Evolutionary conservation across 2,888 invertebrate species (phyloP).

Genomic region (Julus scandinavius): DNA sequence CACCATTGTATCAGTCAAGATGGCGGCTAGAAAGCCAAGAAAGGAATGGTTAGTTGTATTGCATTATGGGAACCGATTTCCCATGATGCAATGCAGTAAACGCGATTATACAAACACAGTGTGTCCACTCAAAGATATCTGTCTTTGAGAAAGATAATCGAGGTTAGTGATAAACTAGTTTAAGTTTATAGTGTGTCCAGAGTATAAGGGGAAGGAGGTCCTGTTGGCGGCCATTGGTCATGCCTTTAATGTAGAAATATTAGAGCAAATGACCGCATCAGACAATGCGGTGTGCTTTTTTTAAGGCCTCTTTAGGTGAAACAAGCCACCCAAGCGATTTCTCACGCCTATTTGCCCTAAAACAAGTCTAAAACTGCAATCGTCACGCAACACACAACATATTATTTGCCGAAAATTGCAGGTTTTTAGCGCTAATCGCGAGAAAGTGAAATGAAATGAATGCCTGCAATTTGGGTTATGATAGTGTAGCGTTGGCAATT

Average conservation of each 20-base stretch:
- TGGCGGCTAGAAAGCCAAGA: too few species aligned
- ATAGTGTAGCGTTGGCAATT: neutral
- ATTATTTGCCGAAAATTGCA: conserved; percentile 1
- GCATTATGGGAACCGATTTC: too few species aligned
- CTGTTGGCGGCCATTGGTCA: neutral
- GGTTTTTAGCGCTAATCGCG: conserved; percentile 9
- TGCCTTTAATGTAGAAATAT: neutral
- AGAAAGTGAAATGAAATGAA: neutral
- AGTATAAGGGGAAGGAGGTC: too few species aligned
- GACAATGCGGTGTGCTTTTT: neutral
- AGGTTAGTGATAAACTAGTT: too few species aligned
- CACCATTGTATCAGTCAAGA: too few species aligned
- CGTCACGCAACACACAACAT: neutral
- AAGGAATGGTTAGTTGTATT: too few species aligned
- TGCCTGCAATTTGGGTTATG: conserved; percentile 5
- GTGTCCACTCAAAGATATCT: too few species aligned
- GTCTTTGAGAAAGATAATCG: too few species aligned
- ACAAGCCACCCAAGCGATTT: conserved; percentile 2
- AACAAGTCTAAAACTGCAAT: conserved; percentile 5
- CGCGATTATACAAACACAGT: too few species aligned
- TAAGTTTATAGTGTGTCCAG: too few species aligned
- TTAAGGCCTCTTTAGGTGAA: neutral
- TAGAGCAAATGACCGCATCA: neutral
- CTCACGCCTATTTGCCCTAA: neutral
- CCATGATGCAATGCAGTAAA: too few species aligned